Evolutionary conservation across 2,797 vertebrate genomes (phyloP), one percentile per base, ranked within the genome.

Genomic region (Pteropus rufus): DNA sequence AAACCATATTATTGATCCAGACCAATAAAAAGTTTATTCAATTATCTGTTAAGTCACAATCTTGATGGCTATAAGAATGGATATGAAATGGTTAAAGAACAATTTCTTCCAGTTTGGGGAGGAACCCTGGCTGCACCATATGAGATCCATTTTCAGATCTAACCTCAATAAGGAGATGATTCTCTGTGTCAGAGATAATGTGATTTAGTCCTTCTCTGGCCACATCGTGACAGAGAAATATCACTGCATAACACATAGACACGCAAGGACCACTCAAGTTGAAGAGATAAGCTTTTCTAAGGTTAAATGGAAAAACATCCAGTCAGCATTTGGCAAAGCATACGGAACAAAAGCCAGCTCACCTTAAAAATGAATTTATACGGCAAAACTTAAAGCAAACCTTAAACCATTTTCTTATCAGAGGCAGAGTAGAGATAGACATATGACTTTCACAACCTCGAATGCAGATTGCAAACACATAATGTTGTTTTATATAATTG

Each of bases 161-260:
- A 83, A 86, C 70, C 83, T 87, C 83, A 89, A 64, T 84, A 95
- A 86, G 24, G 5, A 93, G 87, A 60, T 62, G 67, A 79, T 81
- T 94, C 75, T 79, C 88, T 84, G 58, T 95, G 69, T 91, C 60
- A 91, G 46, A 97, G 67, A 95, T 94, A 95, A 92, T 76, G 36
- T 62, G 46, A 97, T 95, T 91, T 62, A 85, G 75, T 72, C n/a
- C 26, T 89, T 91, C 69, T 73, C 15, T 80, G 52, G 82, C 80
- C 75, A 91, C 18, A 70, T 0, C 52, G 64, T 80, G 58, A 93
- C 73, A 96, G 56, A 93, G 82, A 97, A 91, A 80, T 93, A 93
- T 87, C 81, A 91, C 60, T 31, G 16, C 18, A n/a, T 72, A 89
- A 39, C 60, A 31, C 58, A 67, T 3, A 21, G 41, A 85, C n/a